Percentiles rank a stretch among this genome's conserved stretches.
Evolutionary conservation across 2,113 vertebrate genomes (phyloP).

Genomic region (Lepidothrix coronata): DNA sequence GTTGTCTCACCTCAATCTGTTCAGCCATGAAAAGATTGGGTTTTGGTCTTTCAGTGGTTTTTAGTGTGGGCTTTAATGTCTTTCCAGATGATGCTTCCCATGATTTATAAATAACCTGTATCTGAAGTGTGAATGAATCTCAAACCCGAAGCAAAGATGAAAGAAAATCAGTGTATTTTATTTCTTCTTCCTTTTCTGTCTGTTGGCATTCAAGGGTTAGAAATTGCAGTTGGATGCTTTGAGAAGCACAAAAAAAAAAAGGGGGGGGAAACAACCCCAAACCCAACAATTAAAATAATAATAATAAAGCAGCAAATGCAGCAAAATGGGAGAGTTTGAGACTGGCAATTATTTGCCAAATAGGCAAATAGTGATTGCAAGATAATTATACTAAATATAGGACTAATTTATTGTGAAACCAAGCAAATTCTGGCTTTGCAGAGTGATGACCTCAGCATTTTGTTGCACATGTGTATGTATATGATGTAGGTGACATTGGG

Average conservation of each 20-base stretch:
- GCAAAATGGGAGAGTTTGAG: background rate
- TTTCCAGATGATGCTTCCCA: background rate
- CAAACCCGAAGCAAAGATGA: background rate
- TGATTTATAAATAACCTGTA: background rate
- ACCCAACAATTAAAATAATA: background rate
- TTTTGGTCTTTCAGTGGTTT: background rate
- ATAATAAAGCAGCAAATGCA: background rate
- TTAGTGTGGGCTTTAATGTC: background rate
- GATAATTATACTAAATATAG: background rate
- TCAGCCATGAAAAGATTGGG: background rate
- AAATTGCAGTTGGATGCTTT: background rate
- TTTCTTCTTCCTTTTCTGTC: background rate
- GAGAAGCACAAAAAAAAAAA: background rate
- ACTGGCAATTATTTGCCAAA: background rate
- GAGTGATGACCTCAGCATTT: background rate
- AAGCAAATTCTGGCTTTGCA: background rate
- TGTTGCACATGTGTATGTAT: rapidly evolving
- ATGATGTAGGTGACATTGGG: background rate
- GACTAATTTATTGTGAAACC: background rate
- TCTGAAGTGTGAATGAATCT: background rate
- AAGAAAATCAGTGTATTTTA: background rate
- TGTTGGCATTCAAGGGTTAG: background rate
- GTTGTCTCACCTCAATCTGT: background rate
- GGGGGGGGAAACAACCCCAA: rapidly evolving
- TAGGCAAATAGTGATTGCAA: background rate